A percentile compares a stretch with the other conserved stretches of the same genome.
phyloP scores from a whole-genome alignment of 2,888 invertebrate species.

The Eupithecia exiguata region DNA sequence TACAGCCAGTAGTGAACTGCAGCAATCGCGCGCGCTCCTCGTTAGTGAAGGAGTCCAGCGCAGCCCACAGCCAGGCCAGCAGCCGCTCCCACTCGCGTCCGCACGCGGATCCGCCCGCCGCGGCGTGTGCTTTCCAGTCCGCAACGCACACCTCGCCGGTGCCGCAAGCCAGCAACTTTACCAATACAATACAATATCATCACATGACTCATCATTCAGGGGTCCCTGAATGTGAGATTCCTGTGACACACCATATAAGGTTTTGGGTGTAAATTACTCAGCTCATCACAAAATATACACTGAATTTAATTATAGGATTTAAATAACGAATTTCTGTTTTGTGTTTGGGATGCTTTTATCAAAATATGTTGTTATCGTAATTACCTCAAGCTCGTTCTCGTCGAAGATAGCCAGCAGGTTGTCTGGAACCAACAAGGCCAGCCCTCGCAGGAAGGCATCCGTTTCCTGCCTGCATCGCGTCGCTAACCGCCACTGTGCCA shows the following conservation, averaged over 20 bases:
- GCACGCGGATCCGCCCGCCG: constrained; percentile 93
- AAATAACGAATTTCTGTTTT: too few species aligned
- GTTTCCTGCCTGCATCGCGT: constrained; percentile 92
- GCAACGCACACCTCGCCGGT: constrained; percentile 96
- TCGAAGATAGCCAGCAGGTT: constrained; percentile 97
- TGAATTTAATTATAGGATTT: too few species aligned
- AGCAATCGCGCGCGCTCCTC: constrained; percentile 95
- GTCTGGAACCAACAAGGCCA: constrained; percentile 95
- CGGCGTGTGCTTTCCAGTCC: constrained; percentile 95
- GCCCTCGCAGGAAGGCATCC: constrained; percentile 94
- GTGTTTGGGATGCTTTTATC: too few species aligned
- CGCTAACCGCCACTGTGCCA: constrained; percentile 94
- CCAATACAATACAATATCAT: neutral
- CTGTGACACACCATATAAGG: neutral
- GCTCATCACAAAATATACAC: too few species aligned
- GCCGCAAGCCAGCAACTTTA: constrained; percentile 84
- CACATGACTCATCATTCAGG: neutral
- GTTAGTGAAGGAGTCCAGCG: constrained; percentile 93
- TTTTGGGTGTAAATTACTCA: too few species aligned
- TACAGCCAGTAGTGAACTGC: constrained; percentile 97
- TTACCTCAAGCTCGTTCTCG: constrained; percentile 97
- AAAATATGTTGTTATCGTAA: too few species aligned
- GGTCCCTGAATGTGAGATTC: too few species aligned
- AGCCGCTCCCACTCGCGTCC: constrained; percentile 92
- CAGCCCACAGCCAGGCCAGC: constrained; percentile 82